Percentiles rank a stretch among this genome's conserved stretches.
Conservation (phyloP, 2,113 vertebrate genomes). For the Perognathus longimembris region DNA sequence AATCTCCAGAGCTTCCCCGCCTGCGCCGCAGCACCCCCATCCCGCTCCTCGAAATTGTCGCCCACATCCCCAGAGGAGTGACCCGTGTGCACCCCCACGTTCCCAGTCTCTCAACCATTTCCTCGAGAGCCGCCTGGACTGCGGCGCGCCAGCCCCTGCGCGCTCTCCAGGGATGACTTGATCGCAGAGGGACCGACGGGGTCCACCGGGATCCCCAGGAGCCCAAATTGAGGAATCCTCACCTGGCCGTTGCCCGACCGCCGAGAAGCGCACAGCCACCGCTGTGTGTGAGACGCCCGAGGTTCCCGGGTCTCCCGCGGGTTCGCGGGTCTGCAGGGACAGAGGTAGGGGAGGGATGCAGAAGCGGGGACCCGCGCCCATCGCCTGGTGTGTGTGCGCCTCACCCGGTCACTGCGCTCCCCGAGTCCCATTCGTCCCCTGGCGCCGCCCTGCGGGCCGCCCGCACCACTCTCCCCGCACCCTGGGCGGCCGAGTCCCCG, state of each 20-base stretch:
- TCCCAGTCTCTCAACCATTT: neutral
- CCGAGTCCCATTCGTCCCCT: neutral
- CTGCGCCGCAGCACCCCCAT: too few species aligned
- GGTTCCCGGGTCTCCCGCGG: neutral
- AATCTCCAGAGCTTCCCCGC: too few species aligned
- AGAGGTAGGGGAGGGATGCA: neutral
- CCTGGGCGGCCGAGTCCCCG: too few species aligned
- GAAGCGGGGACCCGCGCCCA: neutral
- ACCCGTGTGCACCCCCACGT: neutral
- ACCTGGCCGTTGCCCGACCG: constrained; percentile 54
- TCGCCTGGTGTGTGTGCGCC: neutral
- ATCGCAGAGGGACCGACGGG: too few species aligned
- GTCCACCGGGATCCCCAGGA: neutral
- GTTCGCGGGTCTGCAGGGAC: neutral
- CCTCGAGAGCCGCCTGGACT: neutral
- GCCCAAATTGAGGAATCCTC: constrained; percentile 9
- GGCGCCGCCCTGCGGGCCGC: constrained; percentile 33
- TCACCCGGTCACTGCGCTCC: too few species aligned
- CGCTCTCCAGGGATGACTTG: too few species aligned
- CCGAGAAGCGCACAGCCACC: neutral
- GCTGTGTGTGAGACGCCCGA: neutral
- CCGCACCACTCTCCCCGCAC: neutral
- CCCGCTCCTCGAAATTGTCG: neutral
- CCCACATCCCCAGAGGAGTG: neutral
- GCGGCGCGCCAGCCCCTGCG: too few species aligned